These are phyloP conservation scores for Chironomus tepperi DNA, from an alignment of 1,140 invertebrate species.

Conservation along the genomic window DNA sequence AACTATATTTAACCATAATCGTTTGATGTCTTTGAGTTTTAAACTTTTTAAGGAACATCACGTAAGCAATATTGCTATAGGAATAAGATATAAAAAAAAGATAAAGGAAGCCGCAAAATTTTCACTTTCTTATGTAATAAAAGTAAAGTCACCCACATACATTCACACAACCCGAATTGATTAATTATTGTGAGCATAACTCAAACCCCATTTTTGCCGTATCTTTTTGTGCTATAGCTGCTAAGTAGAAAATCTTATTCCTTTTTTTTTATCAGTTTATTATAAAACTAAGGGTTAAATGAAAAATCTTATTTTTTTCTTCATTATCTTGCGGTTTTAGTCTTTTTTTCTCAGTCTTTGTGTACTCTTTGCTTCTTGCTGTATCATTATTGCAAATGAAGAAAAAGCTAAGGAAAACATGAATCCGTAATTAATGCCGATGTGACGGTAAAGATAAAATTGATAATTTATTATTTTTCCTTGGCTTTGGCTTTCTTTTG, in stretches of 20 bases:
- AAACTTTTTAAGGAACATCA: too few species aligned
- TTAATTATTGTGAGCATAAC: not conserved
- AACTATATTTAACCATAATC: too few species aligned
- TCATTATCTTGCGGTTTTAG: slow-evolving; percentile 21
- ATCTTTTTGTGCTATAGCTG: not conserved
- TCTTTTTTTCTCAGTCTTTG: not conserved
- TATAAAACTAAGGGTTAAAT: slow-evolving; percentile 18
- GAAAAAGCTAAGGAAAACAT: not conserved
- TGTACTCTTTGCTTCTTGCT: slow-evolving; percentile 2
- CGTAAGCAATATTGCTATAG: too few species aligned
- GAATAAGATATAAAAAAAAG: too few species aligned
- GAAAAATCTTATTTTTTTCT: not conserved
- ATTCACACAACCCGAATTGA: not conserved
- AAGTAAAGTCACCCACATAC: too few species aligned
- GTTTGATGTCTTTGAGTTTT: too few species aligned
- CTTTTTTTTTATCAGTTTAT: slow-evolving; percentile 19
- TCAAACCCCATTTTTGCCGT: not conserved
- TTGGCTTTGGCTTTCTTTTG: too few species aligned
- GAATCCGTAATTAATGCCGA: slow-evolving; percentile 7
- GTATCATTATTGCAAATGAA: slow-evolving; percentile 10
- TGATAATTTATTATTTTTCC: not conserved
- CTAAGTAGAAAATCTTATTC: not conserved
- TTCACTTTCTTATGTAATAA: too few species aligned
- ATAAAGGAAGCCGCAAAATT: too few species aligned
- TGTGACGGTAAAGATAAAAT: slow-evolving; percentile 8